Base-by-base conservation (phyloP, 2,797 vertebrate species). In the Miichthys miiuy region DNA sequence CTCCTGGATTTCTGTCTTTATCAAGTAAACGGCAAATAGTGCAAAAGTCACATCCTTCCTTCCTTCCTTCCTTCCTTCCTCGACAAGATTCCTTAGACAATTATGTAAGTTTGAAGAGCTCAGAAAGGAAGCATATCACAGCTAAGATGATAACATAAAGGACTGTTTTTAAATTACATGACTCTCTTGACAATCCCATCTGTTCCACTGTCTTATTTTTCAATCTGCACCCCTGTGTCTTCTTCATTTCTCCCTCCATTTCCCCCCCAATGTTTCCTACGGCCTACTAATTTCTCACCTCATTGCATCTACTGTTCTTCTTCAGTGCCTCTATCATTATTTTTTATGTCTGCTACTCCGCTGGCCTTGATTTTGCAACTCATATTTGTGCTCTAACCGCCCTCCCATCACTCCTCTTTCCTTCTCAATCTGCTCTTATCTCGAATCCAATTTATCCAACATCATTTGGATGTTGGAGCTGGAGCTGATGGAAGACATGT, bases 401-500 rank as follows among this genome's bases (percentile, higher is more conserved):
- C 9, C 11, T 27, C n/a, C 21, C 12, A 67, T 72, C 38, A 20
- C 5, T 50, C 0, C 30, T 30, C 25, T 58, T 51, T 25, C 5
- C 18, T 3, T 55, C 20, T 62, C 11, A 27, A 44, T 20, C 25
- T 21, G 7, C 6, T 44, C 7, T 23, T 0, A n/a, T 51, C 25
- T 48, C 9, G 1, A 52, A 21, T 42, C 48, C 7, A 10, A 47
- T 46, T 58, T 18, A 47, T 55, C 41, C 1, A 17, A 23, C 41
- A 52, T 23, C 9, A 18, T 58, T 30, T 55, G n/a, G n/a, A n/a
- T n/a, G n/a, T n/a, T n/a, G n/a, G n/a, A n/a, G n/a, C 14, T 42
- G 6, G n/a, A 75, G 34, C 5, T 78, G 73, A 86, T 60, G 47
- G 64, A 72, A 72, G 25, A 65, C 68, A 85, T 79, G 44, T 54